phyloP scores from a whole-genome alignment of 1,140 invertebrate genomes.

The Trigoniulus corallinus region DNA sequence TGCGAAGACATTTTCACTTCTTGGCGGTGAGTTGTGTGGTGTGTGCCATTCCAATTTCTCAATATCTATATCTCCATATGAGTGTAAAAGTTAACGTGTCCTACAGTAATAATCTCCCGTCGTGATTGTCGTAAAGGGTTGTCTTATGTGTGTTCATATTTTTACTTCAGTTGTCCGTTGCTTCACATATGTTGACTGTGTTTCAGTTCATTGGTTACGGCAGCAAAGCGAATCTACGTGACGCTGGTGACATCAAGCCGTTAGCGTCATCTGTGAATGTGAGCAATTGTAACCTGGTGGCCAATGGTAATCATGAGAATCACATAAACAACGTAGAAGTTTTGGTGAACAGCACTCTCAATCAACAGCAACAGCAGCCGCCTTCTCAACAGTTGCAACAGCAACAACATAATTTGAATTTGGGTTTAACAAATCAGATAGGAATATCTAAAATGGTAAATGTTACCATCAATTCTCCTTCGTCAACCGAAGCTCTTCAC shows the following conservation, averaged over 20 bases:
- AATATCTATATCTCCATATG: no score
- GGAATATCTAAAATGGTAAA: no score
- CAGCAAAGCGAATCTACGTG: background rate
- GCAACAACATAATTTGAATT: no score
- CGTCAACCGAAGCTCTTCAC: no score
- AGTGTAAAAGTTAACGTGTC: background rate
- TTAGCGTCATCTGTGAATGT: background rate
- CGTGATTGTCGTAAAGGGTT: background rate
- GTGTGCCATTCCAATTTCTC: background rate
- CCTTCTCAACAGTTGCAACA: no score
- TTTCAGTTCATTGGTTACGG: constrained; percentile 2
- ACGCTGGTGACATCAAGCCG: background rate
- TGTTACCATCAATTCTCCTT: no score
- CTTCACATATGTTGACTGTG: background rate
- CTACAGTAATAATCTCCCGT: no score
- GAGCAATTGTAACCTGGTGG: background rate
- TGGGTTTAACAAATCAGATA: no score
- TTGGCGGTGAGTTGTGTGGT: background rate
- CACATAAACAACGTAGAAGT: background rate
- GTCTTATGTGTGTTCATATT: background rate
- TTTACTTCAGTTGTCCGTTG: background rate
- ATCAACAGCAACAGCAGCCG: no score
- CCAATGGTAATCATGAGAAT: background rate
- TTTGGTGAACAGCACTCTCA: background rate
- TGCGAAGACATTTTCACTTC: background rate